phyloP scores from a whole-genome alignment of 1,140 invertebrate genomes.

The Drosophila prosaltans region DNA sequence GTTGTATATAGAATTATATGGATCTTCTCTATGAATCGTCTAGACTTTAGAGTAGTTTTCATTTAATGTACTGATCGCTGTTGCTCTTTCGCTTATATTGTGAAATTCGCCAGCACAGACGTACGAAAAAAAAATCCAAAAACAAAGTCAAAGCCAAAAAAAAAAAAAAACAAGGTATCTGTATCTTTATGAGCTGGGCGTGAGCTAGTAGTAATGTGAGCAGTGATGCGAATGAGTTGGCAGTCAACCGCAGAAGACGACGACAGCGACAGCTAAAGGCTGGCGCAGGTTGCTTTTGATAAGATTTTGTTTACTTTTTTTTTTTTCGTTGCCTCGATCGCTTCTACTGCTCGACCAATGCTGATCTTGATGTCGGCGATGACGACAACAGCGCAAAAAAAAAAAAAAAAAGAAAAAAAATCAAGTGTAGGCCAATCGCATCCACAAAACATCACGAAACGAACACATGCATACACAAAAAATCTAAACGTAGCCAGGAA shows the following conservation, averaged over 20 bases:
- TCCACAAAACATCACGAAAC: conserved; percentile 14
- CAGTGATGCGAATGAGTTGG: conserved; percentile 34
- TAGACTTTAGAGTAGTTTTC: neutral
- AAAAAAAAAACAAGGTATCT: conserved; percentile 7
- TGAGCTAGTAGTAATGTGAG: conserved; percentile 27
- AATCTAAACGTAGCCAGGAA: neutral
- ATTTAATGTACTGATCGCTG: neutral
- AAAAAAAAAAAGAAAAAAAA: conserved; percentile 16
- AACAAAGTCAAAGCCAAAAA: neutral
- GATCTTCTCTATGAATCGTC: too few relatives aligned
- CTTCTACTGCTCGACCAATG: neutral
- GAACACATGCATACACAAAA: conserved; percentile 11
- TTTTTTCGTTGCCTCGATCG: conserved; percentile 7
- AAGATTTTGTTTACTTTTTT: conserved; percentile 59
- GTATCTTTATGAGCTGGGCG: conserved; percentile 55
- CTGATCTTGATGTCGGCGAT: conserved; percentile 3
- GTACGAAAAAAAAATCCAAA: neutral
- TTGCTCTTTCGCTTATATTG: conserved; percentile 9
- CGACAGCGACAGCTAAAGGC: conserved; percentile 9
- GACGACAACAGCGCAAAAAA: conserved; percentile 15
- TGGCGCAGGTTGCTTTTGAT: conserved; percentile 31
- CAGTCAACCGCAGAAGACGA: conserved; percentile 10
- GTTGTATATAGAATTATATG: too few relatives aligned
- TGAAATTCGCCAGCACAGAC: conserved; percentile 17
- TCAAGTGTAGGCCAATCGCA: conserved; percentile 19